phyloP scores from a whole-genome alignment of 2,113 vertebrate genomes.

The Glaucomys volans region DNA sequence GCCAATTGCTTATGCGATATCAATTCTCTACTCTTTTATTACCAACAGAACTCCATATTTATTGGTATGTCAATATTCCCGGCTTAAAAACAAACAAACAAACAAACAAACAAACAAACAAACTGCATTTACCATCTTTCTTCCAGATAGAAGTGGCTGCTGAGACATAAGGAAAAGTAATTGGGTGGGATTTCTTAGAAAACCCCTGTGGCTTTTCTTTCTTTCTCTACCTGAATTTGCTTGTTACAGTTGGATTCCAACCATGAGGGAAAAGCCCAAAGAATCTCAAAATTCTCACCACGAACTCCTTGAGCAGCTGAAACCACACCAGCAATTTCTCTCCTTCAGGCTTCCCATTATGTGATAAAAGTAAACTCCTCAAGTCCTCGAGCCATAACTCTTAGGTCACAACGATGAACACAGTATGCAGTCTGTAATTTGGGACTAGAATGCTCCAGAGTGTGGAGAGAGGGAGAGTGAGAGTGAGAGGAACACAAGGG shows the following conservation, averaged over 20 bases:
- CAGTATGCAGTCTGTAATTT: neutral
- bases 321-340: neutral
- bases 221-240: neutral
- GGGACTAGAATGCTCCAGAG: neutral
- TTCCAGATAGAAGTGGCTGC: neutral
- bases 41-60: neutral
- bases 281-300: neutral
- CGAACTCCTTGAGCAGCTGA: neutral
- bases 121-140: neutral
- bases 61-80: neutral
- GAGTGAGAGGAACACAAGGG: neutral
- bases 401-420: neutral
- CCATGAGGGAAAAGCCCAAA: neutral
- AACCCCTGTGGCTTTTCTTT: neutral
- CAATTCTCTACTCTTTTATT: neutral
- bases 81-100: neutral
- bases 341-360: neutral
- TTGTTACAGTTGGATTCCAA: neutral
- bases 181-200: neutral
- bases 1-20: neutral
- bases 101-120: neutral
- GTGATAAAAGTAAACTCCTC: neutral
- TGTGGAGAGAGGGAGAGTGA: neutral
- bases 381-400: neutral
- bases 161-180: neutral